phyloP scores from a whole-genome alignment of 2,888 invertebrate genomes.

The Suillia variegata region DNA sequence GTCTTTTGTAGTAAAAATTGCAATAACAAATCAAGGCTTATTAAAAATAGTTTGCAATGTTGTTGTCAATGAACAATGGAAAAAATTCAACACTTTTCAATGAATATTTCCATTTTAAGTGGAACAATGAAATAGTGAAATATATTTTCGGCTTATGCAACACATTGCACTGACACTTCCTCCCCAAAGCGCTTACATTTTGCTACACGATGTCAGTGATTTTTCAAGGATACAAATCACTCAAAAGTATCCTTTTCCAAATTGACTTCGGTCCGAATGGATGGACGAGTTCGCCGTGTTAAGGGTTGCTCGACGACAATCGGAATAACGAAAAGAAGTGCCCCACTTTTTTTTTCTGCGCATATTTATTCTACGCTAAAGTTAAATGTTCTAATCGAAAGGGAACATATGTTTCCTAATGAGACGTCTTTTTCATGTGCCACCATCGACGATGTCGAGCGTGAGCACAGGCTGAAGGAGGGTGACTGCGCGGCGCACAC shows the following conservation, averaged over 20 bases:
- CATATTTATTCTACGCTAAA: not conserved
- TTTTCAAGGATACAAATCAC: conserved; percentile 24
- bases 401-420: conserved; percentile 61
- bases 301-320: not conserved
- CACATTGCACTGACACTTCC: conserved; percentile 55
- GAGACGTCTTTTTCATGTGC: conserved; percentile 34
- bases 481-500: not conserved
- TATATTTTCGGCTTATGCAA: too few species aligned
- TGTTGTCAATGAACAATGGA: too few species aligned
- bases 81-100: too few species aligned
- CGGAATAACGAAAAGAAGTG: not conserved
- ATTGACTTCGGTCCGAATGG: conserved; percentile 53
- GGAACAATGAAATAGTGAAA: too few species aligned
- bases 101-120: too few species aligned
- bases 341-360: not conserved
- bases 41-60: too few species aligned
- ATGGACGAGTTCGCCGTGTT: not conserved
- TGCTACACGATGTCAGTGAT: not conserved
- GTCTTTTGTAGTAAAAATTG: too few species aligned
- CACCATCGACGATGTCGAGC: not conserved
- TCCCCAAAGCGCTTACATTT: conserved; percentile 5
- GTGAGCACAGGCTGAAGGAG: not conserved
- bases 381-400: conserved; percentile 31
- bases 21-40: too few species aligned
- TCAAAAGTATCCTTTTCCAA: conserved; percentile 38